These are phyloP conservation scores for Drosophila ogumai DNA, from an alignment of 1,140 invertebrate genomes.

Conservation along the genomic window DNA sequence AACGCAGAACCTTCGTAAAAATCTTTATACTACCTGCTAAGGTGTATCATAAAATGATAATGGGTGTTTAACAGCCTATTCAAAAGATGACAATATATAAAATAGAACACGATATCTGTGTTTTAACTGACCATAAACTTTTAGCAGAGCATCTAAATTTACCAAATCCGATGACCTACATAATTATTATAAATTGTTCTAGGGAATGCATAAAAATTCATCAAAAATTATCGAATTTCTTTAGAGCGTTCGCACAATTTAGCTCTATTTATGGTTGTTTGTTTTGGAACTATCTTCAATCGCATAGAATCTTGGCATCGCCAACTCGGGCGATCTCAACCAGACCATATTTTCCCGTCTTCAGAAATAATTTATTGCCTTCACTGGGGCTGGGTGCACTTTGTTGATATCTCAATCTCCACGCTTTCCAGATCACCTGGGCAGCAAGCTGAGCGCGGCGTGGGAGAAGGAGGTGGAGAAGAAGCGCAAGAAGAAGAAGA, in stretches of 20 bases:
- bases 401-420: slow-evolving; percentile 42
- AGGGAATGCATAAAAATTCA: not conserved
- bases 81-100: slow-evolving; percentile 10
- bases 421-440: slow-evolving; percentile 58
- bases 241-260: not conserved
- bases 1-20: not conserved
- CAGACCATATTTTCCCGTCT: slow-evolving; percentile 13
- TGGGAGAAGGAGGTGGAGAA: slow-evolving; percentile 79
- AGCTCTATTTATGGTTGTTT: slow-evolving; percentile 3
- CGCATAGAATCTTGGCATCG: slow-evolving; percentile 4
- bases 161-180: not conserved
- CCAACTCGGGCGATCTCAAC: not conserved
- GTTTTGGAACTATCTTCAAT: slow-evolving; percentile 13
- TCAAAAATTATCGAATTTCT: no score
- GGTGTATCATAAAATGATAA: slow-evolving; percentile 18
- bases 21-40: slow-evolving; percentile 2
- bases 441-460: slow-evolving; percentile 67
- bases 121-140: not conserved
- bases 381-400: slow-evolving; percentile 3
- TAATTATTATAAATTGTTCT: not conserved
- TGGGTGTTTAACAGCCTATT: not conserved
- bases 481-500: slow-evolving; percentile 74
- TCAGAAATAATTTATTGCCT: slow-evolving; percentile 19
- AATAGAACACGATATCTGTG: not conserved
- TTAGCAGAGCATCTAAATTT: not conserved